Evolutionary conservation across 2,888 invertebrate species (phyloP), one percentile per base, ranked within the genome.

Genomic region (Ochropleura plecta): DNA sequence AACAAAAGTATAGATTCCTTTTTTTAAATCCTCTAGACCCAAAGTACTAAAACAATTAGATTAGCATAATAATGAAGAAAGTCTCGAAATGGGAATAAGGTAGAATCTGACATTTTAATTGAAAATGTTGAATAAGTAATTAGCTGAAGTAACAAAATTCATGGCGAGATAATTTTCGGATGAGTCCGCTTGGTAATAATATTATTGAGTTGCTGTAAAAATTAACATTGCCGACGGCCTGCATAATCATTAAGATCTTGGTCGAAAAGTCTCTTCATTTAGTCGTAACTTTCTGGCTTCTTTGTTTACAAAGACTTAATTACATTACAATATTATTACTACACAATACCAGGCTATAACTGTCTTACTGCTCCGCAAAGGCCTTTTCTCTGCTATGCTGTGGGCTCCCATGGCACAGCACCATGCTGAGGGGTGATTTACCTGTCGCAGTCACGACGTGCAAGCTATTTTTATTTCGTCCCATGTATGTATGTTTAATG

Each of bases 11-110:
- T 20, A 49, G n/a, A 8, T 62, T 30, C 18, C n/a, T 12, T 76
- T 70, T 67, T 30, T 80, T 44, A 70, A 83, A 81, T 73, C 70
- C 66, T 60, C 73, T 1, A 53, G 71, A 79, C 62, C 71, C 80
- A 78, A 80, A 84, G 76, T 86, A 83, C 69, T 83, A 80, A 66
- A 78, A 81, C 69, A 87, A 88, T 90, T 88, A 86, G 74, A 89
- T 90, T 90, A 87, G 78, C 90, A 90, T 90, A 86, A 82, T 89
- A 90, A 90, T 86, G 85, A 86, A 85, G 84, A 69, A 75, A 78
- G 66, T 71, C 79, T 76, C 78, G 67, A 75, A 81, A 78, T 73
- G 70, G 69, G 60, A 88, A 76, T 76, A 80, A 82, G 74, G 78
- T 75, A 73, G 70, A 77, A 79, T 86, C 79, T 79, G 82, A 77